Base-by-base conservation (phyloP, 2,888 invertebrate species). In the Rhingia campestris region DNA sequence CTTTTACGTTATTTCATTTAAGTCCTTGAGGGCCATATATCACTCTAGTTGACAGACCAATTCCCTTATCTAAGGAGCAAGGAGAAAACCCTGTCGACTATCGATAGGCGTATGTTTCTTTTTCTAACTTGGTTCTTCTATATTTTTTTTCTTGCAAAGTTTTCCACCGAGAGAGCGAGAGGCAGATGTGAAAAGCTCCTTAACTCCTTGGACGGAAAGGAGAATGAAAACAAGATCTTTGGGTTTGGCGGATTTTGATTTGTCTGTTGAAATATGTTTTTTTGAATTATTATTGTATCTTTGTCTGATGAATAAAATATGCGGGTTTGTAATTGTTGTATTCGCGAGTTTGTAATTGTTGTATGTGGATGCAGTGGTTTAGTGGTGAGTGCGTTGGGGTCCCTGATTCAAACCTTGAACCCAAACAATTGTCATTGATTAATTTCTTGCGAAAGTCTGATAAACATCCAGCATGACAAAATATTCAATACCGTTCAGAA, bases 21-120 rank as follows among this genome's bases (percentile, higher is more conserved):
- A 93, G 93, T 93, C 93, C 92, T 90, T 89, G 89, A 92, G 92
- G 92, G 92, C 93, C 93, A 93, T 93, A 94, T 94, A 94, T 94
- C 93, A 93, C 93, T 93, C 91, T 92, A 92, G 92, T 93, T 93
- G 93, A 93, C 93, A 93, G 93, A 93, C 93, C 93, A 93, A 93
- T 93, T 93, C 93, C 93, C 93, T 93, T 93, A 93, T 93, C 93
- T 93, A 75, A 59, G 59, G 88, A 88, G 89, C 90, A 90, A 81
- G 47, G 64, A 80, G 73, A 70, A 39, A 77, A 90, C 89, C 89
- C 90, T 90, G 90, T 90, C 91, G 89, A 90, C 91, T 90, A 89
- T 89, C 85, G 86, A 86, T 86, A 81, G 84, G 79, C 81, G 81
- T 75, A 63, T 64, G 80, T 61, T 59, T 84, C 59, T 59, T 41